Percentiles rank a stretch among this genome's conserved stretches.
These are phyloP conservation scores for Neolamprologus caudopunctatus DNA, from an alignment of 2,113 vertebrate species.

Conservation along the genomic window DNA sequence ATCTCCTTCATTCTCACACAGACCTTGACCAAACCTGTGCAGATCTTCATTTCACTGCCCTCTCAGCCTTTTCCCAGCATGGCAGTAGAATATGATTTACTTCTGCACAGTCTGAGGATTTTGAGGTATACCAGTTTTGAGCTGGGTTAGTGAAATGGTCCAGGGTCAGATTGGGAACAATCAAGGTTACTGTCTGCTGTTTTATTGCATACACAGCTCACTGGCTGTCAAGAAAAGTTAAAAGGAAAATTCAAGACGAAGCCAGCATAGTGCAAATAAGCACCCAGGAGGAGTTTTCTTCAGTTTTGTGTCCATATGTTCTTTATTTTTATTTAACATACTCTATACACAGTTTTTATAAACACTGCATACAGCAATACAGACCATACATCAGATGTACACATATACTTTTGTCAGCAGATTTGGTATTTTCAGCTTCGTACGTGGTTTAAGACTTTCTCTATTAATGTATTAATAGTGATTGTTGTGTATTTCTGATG, in stretches of 20 bases:
- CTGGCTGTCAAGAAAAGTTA: not conserved
- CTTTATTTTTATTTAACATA: not conserved
- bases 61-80: not conserved
- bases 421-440: not conserved
- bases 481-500: not conserved
- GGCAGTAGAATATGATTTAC: slow-evolving; percentile 17
- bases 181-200: not conserved
- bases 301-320: not conserved
- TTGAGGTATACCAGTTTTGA: slow-evolving; percentile 13
- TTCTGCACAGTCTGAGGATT: not conserved
- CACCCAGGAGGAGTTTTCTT: not conserved
- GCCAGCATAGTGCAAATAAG: not conserved
- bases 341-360: not conserved
- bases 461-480: not conserved
- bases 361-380: not conserved
- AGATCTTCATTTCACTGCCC: slow-evolving; percentile 2
- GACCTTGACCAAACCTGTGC: not conserved
- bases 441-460: not conserved
- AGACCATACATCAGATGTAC: not conserved
- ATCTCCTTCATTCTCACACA: not conserved
- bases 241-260: not conserved
- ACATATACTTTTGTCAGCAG: not conserved
- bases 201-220: slow-evolving; percentile 3
- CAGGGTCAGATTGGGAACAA: not conserved
- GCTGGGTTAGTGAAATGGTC: slow-evolving; percentile 1